Conservation (phyloP, 2,113 vertebrate genomes). For the Cyrtonyx montezumae region DNA sequence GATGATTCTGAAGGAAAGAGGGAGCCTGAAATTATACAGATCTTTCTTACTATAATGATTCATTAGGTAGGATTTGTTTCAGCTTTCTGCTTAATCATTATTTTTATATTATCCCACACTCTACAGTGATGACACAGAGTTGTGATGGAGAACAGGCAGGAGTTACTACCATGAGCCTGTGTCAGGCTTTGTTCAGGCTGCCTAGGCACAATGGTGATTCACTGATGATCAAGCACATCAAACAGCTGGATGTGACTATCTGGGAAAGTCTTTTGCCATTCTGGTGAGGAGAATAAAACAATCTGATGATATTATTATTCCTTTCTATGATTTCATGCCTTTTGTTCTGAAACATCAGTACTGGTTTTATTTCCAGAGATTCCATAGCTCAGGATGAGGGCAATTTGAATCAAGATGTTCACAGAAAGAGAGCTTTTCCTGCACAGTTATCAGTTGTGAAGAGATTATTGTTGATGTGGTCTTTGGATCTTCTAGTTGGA, state of each 20-base stretch:
- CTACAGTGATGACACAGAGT: slow-evolving; percentile 16
- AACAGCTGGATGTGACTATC: background rate
- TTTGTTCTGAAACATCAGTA: background rate
- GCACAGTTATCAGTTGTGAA: background rate
- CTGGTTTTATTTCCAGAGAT: background rate
- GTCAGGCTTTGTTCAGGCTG: background rate
- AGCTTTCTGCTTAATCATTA: background rate
- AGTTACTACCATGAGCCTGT: background rate
- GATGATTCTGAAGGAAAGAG: slow-evolving; percentile 22
- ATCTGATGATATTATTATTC: background rate
- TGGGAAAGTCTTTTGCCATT: background rate
- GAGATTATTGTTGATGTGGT: background rate
- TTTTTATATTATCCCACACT: slow-evolving; percentile 8
- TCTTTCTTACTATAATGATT: slow-evolving; percentile 36
- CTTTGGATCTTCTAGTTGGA: background rate
- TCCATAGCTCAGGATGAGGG: background rate
- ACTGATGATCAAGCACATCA: background rate
- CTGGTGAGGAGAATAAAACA: background rate
- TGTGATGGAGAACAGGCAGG: slow-evolving; percentile 9
- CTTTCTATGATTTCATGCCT: background rate
- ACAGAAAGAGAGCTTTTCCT: background rate
- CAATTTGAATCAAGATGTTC: background rate
- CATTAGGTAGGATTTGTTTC: slow-evolving; percentile 42
- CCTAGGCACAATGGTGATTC: slow-evolving; percentile 15
- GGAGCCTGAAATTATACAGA: background rate